Conservation (phyloP, 2,113 vertebrate species). For the Hyperoodon ampullatus region DNA sequence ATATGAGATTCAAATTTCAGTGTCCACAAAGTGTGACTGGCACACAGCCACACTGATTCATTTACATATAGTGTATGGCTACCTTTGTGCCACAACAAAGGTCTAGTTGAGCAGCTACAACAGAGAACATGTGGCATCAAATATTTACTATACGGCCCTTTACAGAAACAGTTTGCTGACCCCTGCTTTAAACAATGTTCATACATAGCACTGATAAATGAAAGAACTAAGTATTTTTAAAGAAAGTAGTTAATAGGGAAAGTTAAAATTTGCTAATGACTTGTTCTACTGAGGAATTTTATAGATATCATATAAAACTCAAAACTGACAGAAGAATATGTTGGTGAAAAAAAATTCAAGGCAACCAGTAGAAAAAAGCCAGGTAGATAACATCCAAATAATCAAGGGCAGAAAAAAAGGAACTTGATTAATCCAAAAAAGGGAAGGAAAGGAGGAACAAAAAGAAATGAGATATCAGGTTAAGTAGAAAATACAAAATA, state of each 20-base stretch:
- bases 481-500: constrained; percentile 18
- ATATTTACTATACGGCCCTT: neutral
- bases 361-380: neutral
- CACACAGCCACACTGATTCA: neutral
- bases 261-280: constrained; percentile 30
- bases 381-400: constrained; percentile 28
- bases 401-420: neutral
- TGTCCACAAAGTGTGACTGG: neutral
- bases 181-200: constrained; percentile 6
- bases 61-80: neutral
- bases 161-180: neutral
- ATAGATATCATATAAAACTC: neutral
- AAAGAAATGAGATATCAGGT: neutral
- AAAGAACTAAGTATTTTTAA: neutral
- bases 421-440: neutral
- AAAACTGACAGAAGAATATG: constrained; percentile 4
- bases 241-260: neutral
- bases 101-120: neutral
- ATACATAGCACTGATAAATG: neutral
- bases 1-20: neutral
- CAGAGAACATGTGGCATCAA: neutral
- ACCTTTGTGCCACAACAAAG: neutral
- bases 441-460: neutral
- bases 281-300: neutral
- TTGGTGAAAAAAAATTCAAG: neutral